Evolutionary conservation across 1,140 invertebrate genomes (phyloP).

Genomic region (Orussus abietinus): DNA sequence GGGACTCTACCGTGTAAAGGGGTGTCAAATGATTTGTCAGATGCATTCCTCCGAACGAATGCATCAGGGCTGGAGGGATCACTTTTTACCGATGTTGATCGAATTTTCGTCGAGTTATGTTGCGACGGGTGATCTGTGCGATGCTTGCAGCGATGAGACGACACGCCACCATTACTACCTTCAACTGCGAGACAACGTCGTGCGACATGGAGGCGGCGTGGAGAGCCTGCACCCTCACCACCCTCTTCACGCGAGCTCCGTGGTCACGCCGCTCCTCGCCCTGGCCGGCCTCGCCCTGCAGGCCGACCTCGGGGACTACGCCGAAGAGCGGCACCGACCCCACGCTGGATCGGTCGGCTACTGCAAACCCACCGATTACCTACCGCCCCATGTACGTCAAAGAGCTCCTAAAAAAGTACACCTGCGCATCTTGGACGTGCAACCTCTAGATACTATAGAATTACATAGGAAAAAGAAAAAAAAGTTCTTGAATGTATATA

Average conservation of each 20-base stretch:
- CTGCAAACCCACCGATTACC: slow-evolving; percentile 76
- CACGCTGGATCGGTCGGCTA: slow-evolving; percentile 67
- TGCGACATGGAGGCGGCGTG: slow-evolving; percentile 62
- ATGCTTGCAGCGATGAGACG: slow-evolving; percentile 72
- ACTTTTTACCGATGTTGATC: too few species aligned
- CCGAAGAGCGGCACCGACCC: slow-evolving; percentile 53
- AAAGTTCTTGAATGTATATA: too few species aligned
- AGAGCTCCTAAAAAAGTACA: too few species aligned
- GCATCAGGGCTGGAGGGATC: too few species aligned
- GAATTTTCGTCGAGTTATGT: too few species aligned
- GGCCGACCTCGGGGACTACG: slow-evolving; percentile 82
- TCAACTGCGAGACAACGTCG: slow-evolving; percentile 87
- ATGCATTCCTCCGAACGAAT: too few species aligned
- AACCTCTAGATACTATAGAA: too few species aligned
- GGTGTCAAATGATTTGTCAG: too few species aligned
- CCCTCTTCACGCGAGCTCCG: slow-evolving; percentile 60
- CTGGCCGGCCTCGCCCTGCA: slow-evolving; percentile 85
- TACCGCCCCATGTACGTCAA: slow-evolving; percentile 58
- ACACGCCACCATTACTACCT: slow-evolving; percentile 90
- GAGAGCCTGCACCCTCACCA: slow-evolving; percentile 56
- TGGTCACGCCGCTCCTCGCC: slow-evolving; percentile 60
- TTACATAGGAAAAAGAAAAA: too few species aligned
- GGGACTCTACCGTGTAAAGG: too few species aligned
- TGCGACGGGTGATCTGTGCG: too few species aligned
- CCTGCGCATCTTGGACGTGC: not conserved